phyloP scores from a whole-genome alignment of 2,888 invertebrate species.

The Eupeodes latifasciatus region DNA sequence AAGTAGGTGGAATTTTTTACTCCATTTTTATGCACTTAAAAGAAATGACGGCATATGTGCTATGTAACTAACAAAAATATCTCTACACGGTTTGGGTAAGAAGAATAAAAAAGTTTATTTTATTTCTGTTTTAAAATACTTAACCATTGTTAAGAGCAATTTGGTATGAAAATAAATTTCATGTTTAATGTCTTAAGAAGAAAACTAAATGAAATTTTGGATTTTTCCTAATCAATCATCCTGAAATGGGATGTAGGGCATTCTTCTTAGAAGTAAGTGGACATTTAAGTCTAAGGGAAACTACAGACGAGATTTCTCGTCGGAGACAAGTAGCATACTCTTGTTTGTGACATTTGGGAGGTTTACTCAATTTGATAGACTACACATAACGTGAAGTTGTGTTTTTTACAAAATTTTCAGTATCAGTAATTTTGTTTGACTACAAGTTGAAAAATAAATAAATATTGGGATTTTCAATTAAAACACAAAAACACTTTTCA shows the following conservation, averaged over 20 bases:
- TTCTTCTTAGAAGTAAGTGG: too few species aligned
- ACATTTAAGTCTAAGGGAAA: too few species aligned
- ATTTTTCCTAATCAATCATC: conserved; percentile 5
- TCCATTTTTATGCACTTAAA: conserved; percentile 14
- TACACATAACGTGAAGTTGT: too few species aligned
- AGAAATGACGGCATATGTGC: conserved; percentile 25
- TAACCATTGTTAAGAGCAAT: background rate
- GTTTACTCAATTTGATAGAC: too few species aligned
- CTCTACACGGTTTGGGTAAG: background rate
- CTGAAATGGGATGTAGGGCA: background rate
- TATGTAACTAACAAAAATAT: background rate
- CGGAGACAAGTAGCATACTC: too few species aligned
- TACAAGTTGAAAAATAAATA: too few species aligned
- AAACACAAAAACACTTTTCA: too few species aligned
- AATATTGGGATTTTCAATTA: too few species aligned
- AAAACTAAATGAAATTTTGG: background rate
- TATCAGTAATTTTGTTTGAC: too few species aligned
- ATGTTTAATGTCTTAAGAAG: background rate
- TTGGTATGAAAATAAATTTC: background rate
- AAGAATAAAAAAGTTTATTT: background rate
- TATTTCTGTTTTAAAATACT: background rate
- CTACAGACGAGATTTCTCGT: too few species aligned
- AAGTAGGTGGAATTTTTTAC: conserved; percentile 28
- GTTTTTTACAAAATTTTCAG: too few species aligned
- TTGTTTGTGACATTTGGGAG: too few species aligned